Base-by-base conservation (phyloP, 2,797 vertebrate genomes). In the Hemitrygon akajei region DNA sequence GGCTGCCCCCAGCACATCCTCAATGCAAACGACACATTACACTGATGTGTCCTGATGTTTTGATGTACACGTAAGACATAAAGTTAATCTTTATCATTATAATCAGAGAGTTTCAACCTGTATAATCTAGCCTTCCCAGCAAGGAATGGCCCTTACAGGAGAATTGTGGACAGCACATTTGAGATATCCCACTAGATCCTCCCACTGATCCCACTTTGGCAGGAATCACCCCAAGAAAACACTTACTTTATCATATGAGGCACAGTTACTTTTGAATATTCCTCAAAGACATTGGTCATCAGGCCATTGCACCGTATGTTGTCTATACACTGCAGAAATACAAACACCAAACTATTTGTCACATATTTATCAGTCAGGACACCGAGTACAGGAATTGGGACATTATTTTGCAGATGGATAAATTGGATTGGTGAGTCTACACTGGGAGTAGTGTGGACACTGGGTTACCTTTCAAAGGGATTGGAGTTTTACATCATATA, bases 181-280 rank as follows among this genome's bases (percentile, higher is more conserved):
- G 4, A 9, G 25, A 27, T 84, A 27, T 84, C 81, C 2, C 0
- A 56, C 0, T 25, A 84, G 11, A 7, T 58, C 2, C 60, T 34
- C 58, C 60, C 60, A 66, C 20, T 87, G 30, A 34, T 84, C 2
- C 58, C 14, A 66, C 1, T 87, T 30, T 20, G 94, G 94, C 47
- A 47, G 75, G 94, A 86, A 94, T 93, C 37, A 58, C 77, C 93
- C 37, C 7, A 84, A 30, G 14, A 91, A 10, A 71, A 37, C 22
- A 97, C 98, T 98, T 97, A 99, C 99, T 98, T 99, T 96, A 99
- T 99, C 98, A 99, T 98, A 95, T 99, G 97, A 94, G 99, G 99
- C 95, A 99, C 98, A 0, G 98, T 98, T 94, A 99, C 99, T 97
- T 99, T 99, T 93, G 99, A 99, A 96, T 99, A 99, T 96, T 99